These are phyloP conservation scores for Thereuonema tuberculata DNA, from an alignment of 1,140 invertebrate genomes.

Conservation along the genomic window DNA sequence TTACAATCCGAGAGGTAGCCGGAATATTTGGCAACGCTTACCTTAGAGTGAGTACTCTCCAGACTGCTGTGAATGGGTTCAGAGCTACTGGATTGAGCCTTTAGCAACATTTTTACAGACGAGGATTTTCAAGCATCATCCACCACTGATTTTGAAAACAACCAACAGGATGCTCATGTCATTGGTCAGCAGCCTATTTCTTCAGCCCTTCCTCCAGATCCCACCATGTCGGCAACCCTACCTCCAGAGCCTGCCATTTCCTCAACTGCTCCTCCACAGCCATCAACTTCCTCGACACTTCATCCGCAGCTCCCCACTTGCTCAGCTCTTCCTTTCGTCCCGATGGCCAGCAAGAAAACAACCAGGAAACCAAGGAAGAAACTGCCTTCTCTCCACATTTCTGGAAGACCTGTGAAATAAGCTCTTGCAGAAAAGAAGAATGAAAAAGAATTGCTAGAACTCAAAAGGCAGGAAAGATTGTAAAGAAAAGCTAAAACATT, in stretches of 20 bases:
- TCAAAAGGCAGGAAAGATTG: neutral
- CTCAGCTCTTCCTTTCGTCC: neutral
- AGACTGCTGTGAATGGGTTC: constrained; percentile 15
- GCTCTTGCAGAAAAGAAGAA: neutral
- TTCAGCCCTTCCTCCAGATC: neutral
- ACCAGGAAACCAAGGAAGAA: neutral
- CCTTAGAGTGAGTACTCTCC: neutral
- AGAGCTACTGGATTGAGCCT: constrained; percentile 18
- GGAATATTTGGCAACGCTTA: neutral
- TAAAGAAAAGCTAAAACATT: neutral
- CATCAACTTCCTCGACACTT: neutral
- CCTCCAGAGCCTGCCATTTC: too few species aligned
- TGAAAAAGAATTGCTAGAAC: neutral
- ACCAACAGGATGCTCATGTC: neutral
- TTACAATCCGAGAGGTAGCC: neutral
- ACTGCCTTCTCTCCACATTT: neutral
- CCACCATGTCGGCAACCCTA: neutral
- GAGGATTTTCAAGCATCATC: constrained; percentile 12
- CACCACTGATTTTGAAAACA: constrained; percentile 12
- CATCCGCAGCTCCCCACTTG: neutral
- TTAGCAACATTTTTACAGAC: constrained; percentile 17
- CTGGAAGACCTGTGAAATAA: neutral
- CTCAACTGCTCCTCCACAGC: neutral
- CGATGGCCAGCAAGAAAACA: neutral
- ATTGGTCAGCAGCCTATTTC: neutral